A percentile compares a stretch with the other conserved stretches of the same genome.
phyloP scores from a whole-genome alignment of 2,888 invertebrate genomes.

The Eutolmus rufibarbis region DNA sequence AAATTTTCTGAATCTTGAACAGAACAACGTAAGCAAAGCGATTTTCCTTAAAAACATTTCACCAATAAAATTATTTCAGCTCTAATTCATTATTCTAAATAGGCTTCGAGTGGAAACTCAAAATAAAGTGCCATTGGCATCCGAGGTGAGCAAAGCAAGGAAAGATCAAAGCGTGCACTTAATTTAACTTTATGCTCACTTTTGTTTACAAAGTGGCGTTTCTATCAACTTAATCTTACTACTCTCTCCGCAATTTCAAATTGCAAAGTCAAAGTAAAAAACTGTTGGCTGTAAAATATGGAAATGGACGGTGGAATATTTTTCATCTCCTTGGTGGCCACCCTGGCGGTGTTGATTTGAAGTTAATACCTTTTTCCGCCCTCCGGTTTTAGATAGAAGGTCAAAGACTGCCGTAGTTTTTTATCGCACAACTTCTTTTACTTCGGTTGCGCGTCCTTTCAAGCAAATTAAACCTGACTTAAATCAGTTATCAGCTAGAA shows the following conservation, averaged over 20 bases:
- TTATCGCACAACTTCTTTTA: background rate
- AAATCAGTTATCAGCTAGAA: background rate
- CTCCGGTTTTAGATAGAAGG: background rate
- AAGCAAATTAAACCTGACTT: background rate
- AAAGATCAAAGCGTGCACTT: slow-evolving; percentile 52
- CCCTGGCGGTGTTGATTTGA: background rate
- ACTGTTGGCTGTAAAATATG: background rate
- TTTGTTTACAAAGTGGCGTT: slow-evolving; percentile 45
- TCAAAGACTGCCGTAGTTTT: background rate
- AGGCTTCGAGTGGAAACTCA: slow-evolving; percentile 15
- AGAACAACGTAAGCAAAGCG: background rate
- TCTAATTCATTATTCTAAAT: slow-evolving; percentile 41
- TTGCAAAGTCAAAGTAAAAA: background rate
- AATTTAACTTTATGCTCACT: slow-evolving; percentile 51
- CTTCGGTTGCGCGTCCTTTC: background rate
- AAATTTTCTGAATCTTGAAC: background rate
- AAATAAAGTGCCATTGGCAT: slow-evolving; percentile 28
- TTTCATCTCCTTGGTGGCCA: background rate
- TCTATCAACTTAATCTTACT: slow-evolving; percentile 28
- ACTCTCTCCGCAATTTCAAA: background rate
- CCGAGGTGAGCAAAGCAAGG: slow-evolving; percentile 42
- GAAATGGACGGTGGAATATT: background rate
- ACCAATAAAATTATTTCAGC: slow-evolving; percentile 40
- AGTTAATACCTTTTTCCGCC: background rate
- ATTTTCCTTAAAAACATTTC: background rate